phyloP scores from a whole-genome alignment of 2,797 vertebrate species.

The Brachymystax lenok region DNA sequence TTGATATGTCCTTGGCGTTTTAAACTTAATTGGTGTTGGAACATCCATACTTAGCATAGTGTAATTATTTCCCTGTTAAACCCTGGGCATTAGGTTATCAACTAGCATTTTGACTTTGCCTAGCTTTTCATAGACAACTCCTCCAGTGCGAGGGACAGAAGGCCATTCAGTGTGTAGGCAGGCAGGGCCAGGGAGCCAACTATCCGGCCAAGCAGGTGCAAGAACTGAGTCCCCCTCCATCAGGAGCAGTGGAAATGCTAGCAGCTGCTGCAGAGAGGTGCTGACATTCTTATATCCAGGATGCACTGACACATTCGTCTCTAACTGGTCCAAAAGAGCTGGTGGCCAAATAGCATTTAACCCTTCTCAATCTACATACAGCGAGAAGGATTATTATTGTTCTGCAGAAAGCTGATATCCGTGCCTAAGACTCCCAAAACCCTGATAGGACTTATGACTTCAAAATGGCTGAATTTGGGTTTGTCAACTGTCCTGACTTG shows the following conservation, averaged over 20 bases:
- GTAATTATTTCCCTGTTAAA: constrained; percentile 44
- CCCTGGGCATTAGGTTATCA: constrained; percentile 39
- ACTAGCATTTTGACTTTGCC: constrained; percentile 43
- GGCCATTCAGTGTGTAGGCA: constrained; percentile 54
- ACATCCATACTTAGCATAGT: constrained; percentile 27
- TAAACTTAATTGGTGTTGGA: constrained; percentile 21
- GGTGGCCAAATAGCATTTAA: constrained; percentile 12
- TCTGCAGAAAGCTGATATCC: not conserved
- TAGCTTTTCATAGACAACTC: constrained; percentile 23
- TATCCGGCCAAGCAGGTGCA: constrained; percentile 62
- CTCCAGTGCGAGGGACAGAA: constrained; percentile 55
- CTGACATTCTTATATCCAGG: constrained; percentile 33
- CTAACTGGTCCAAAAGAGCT: constrained; percentile 20
- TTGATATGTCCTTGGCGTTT: constrained; percentile 26
- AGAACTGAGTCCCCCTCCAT: constrained; percentile 34
- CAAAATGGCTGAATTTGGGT: not conserved
- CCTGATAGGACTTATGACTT: not conserved
- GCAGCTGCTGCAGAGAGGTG: constrained; percentile 54
- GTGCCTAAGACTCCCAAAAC: not conserved
- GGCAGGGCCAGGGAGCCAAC: constrained; percentile 10
- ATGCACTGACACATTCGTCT: constrained; percentile 20
- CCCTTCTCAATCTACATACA: not conserved
- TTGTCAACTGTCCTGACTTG: not conserved
- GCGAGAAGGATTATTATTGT: not conserved
- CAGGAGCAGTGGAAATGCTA: constrained; percentile 19